Evolutionary conservation across 1,140 invertebrate species (phyloP).

Genomic region (Eulimnadia texana): DNA sequence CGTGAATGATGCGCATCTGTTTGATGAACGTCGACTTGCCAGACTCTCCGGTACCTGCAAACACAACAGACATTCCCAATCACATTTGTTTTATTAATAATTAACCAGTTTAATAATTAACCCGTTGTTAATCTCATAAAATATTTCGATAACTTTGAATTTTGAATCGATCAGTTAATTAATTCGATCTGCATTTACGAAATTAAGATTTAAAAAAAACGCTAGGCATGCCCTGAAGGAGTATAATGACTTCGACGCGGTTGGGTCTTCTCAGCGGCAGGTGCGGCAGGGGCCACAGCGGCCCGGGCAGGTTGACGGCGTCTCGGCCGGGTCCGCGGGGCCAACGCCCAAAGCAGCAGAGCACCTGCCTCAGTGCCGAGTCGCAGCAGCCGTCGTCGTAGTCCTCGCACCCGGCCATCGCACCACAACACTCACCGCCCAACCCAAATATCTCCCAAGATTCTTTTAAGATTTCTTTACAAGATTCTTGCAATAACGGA

Average conservation of each 20-base stretch:
- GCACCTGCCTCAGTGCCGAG: slow-evolving; percentile 1
- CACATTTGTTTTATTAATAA: neutral
- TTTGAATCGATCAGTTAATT: too few species aligned
- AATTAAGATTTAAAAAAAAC: neutral
- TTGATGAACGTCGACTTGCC: slow-evolving; percentile 99
- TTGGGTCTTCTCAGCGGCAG: neutral
- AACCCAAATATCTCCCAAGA: too few species aligned
- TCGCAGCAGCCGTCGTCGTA: neutral
- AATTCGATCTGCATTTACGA: too few species aligned
- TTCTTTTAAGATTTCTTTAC: too few species aligned
- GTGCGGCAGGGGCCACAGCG: neutral
- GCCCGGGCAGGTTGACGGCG: neutral
- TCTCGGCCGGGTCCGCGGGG: neutral
- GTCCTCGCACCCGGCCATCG: too few species aligned
- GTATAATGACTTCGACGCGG: slow-evolving; percentile 11
- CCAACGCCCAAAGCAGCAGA: slow-evolving; percentile 9
- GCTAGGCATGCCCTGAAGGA: neutral
- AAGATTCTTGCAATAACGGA: too few species aligned
- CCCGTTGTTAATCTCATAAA: too few species aligned
- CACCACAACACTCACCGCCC: too few species aligned
- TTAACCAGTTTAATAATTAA: neutral
- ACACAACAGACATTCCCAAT: slow-evolving; percentile 28
- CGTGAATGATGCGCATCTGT: slow-evolving; percentile 99
- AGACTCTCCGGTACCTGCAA: slow-evolving; percentile 96
- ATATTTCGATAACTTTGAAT: too few species aligned